Evolutionary conservation across 2,113 vertebrate species (phyloP).

Genomic region (Paradisaea rubra): DNA sequence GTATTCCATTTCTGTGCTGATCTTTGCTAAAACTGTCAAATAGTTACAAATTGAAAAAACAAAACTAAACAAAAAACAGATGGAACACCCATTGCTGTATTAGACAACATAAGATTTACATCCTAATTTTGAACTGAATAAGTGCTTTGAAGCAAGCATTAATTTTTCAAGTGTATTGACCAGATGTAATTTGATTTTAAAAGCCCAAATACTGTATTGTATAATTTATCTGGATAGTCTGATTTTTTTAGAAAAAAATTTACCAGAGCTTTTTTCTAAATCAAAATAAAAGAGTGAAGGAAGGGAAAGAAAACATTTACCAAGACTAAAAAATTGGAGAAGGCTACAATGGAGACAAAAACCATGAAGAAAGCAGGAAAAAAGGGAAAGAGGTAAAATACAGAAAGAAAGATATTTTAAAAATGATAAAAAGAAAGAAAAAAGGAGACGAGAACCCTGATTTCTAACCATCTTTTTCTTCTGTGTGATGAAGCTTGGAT

Average conservation of each 20-base stretch:
- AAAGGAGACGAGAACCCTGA: constrained; percentile 71
- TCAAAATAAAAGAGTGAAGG: constrained; percentile 39
- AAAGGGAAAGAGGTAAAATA: constrained; percentile 32
- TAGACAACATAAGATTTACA: constrained; percentile 20
- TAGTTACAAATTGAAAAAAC: not conserved
- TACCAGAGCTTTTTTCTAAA: not conserved
- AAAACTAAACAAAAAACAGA: not conserved
- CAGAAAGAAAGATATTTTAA: not conserved
- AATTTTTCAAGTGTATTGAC: not conserved
- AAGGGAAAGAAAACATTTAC: constrained; percentile 43
- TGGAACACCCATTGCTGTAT: constrained; percentile 15
- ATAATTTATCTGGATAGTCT: constrained; percentile 4
- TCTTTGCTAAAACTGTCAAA: constrained; percentile 23
- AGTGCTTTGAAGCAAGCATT: constrained; percentile 31
- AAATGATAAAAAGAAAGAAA: constrained; percentile 39
- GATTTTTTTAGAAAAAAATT: not conserved
- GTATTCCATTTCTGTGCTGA: constrained; percentile 63
- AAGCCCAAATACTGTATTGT: constrained; percentile 21
- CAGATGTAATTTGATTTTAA: constrained; percentile 24
- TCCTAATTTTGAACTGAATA: constrained; percentile 39
- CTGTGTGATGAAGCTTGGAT: constrained; percentile 89
- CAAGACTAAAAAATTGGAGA: constrained; percentile 39
- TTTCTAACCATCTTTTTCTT: constrained; percentile 91
- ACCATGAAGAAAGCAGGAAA: constrained; percentile 31
- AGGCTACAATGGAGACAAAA: constrained; percentile 34